Base-by-base conservation (phyloP, 2,113 vertebrate genomes). In the Hirundichthys speculiger region DNA sequence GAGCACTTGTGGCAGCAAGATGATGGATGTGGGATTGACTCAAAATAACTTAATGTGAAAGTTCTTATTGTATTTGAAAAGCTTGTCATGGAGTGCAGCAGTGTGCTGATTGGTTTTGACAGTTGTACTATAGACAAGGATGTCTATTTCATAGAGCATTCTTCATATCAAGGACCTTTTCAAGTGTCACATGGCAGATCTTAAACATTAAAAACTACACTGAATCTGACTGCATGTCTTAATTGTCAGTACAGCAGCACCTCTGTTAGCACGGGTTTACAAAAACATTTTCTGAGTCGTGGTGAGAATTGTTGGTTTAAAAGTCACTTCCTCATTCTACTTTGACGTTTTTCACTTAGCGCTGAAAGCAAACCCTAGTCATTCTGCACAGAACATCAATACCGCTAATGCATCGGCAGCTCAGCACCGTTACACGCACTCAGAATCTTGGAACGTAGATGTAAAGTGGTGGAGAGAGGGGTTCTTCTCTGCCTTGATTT, bases 371-470 rank as follows among this genome's bases (percentile, higher is more conserved):
- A 68, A 64, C 47, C 21, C 40, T 25, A 56, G 57, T 80, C 38
- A 66, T 47, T 59, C 73, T 22, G 21, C 38, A 79, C 76, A 51
- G 77, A 72, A 69, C 60, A 69, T 69, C 61, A 54, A 64, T 69
- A 62, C 25, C 63, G 62, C n/a, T 54, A 73, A 71, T 52, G 69
- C 64, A 70, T 62, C 61, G 38, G 55, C 58, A 38, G 51, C 53
- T 22, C 8, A 43, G 22, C 22, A 18, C 48, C 58, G 11, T 41
- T 64, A 21, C 56, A 40, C 19, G 27, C 38, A 30, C 19, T 38
- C 38, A 30, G 43, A 69, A 25, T 46, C 30, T 38, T 62, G 20
- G 47, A 66, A 25, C 40, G 34, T 66, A 52, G 38, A 64, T 72
- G 57, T 38, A 57, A 67, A 52, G 72, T 21, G 66, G 30, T 18